Percentiles rank a stretch among this genome's conserved stretches.
Conservation (phyloP, 2,888 invertebrate species). For the Sesamia inferens region DNA sequence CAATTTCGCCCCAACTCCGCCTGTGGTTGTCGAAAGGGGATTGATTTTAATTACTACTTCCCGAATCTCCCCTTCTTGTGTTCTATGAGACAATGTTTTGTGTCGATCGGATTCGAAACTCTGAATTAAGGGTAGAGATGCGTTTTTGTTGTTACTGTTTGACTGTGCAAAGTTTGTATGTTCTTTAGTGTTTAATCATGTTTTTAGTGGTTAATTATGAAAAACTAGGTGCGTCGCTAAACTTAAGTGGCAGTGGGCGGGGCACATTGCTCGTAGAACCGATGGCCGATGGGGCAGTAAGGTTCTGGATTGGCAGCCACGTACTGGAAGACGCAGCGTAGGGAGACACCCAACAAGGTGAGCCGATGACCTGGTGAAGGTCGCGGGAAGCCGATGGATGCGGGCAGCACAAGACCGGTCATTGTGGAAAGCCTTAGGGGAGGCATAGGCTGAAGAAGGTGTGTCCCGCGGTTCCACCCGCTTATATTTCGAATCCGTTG, state of each 20-base stretch:
- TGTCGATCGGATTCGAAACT: slow-evolving; percentile 30
- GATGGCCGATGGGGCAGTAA: background rate
- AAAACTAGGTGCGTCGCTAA: background rate
- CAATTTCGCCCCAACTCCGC: slow-evolving; percentile 49
- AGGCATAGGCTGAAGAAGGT: too few relatives aligned
- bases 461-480: too few relatives aligned
- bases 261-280: background rate
- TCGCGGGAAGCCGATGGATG: too few relatives aligned
- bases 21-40: slow-evolving; percentile 58
- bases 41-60: slow-evolving; percentile 64
- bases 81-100: slow-evolving; percentile 42
- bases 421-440: too few relatives aligned
- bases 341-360: background rate
- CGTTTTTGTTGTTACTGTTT: slow-evolving; percentile 27
- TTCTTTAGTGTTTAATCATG: background rate
- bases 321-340: too few relatives aligned
- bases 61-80: slow-evolving; percentile 26
- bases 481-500: too few relatives aligned
- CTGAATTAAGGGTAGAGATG: slow-evolving; percentile 20
- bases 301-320: background rate
- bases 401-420: too few relatives aligned
- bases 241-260: background rate
- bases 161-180: background rate
- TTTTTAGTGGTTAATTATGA: background rate
- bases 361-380: background rate